Percentiles rank a stretch among this genome's conserved stretches.
Conservation (phyloP, 2,888 invertebrate genomes). For the Drosophila bunnanda region DNA sequence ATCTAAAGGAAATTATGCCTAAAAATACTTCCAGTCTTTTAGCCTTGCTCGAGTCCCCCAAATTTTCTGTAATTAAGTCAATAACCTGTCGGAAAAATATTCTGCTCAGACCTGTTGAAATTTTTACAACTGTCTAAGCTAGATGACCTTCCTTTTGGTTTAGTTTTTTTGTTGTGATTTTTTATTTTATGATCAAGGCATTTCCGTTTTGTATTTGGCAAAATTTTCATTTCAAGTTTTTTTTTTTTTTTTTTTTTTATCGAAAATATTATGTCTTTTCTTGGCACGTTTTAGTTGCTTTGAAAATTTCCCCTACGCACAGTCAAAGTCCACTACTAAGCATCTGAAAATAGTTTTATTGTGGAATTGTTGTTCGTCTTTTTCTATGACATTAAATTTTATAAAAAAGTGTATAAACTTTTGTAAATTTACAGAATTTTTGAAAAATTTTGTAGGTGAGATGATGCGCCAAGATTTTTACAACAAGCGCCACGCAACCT, state of each 20-base stretch:
- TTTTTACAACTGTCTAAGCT: constrained; percentile 15
- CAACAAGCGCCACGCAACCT: constrained; percentile 38
- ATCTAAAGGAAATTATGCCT: constrained; percentile 6
- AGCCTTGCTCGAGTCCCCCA: constrained; percentile 34
- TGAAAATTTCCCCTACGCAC: constrained; percentile 19
- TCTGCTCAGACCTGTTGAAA: constrained; percentile 43
- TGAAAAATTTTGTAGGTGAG: constrained; percentile 11
- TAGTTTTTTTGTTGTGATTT: constrained; percentile 27
- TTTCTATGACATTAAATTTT: not conserved
- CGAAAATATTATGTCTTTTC: not conserved
- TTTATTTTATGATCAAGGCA: constrained; percentile 23
- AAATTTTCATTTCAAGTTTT: constrained; percentile 11
- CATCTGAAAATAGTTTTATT: constrained; percentile 31
- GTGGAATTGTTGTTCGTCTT: not conserved
- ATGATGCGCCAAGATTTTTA: constrained; percentile 49
- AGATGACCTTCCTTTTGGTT: constrained; percentile 51
- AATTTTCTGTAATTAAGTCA: constrained; percentile 33
- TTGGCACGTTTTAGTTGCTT: not conserved
- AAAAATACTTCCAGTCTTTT: constrained; percentile 21
- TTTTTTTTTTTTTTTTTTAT: constrained; percentile 2
- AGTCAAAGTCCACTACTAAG: constrained; percentile 29
- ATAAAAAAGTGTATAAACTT: constrained; percentile 13
- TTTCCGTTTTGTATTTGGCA: constrained; percentile 48
- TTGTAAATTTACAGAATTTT: constrained; percentile 5
- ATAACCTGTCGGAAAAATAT: constrained; percentile 27